These are phyloP conservation scores for Dexiosoma caninum DNA, from an alignment of 2,888 invertebrate genomes.

Conservation along the genomic window DNA sequence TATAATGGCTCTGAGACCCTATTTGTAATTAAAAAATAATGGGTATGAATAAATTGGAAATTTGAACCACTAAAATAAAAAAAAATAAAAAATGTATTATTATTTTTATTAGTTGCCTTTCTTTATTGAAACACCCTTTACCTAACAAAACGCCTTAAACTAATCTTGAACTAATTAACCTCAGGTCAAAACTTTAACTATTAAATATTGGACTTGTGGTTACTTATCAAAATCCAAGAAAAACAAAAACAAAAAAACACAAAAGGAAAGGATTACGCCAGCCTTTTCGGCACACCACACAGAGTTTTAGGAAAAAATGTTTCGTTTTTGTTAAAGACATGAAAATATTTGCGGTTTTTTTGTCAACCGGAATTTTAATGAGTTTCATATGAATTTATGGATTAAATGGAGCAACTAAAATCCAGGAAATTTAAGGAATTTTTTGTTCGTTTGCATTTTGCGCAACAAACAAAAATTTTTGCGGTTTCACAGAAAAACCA, in stretches of 20 bases:
- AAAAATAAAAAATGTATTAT: too few relatives aligned
- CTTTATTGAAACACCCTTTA: too few relatives aligned
- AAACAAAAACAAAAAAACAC: neutral
- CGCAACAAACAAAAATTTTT: conserved; percentile 14
- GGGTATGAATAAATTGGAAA: too few relatives aligned
- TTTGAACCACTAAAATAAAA: too few relatives aligned
- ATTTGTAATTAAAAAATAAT: too few relatives aligned
- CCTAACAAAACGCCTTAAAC: neutral
- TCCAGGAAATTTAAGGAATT: conserved; percentile 30
- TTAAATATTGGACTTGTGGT: neutral
- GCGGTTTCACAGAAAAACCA: conserved; percentile 59
- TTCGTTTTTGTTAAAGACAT: conserved; percentile 18
- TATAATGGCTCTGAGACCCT: too few relatives aligned
- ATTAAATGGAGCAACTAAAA: conserved; percentile 17
- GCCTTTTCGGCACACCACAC: neutral
- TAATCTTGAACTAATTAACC: conserved; percentile 38
- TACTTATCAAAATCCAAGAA: neutral
- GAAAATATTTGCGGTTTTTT: conserved; percentile 58
- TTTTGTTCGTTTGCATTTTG: neutral
- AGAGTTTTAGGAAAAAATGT: neutral
- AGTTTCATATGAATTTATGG: conserved; percentile 54
- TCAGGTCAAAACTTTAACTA: neutral
- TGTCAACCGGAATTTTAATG: conserved; percentile 49
- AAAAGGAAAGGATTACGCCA: neutral
- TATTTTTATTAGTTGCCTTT: too few relatives aligned